These are phyloP conservation scores for Protomyctophum bolini DNA, from an alignment of 2,113 vertebrate genomes.

Conservation along the genomic window DNA sequence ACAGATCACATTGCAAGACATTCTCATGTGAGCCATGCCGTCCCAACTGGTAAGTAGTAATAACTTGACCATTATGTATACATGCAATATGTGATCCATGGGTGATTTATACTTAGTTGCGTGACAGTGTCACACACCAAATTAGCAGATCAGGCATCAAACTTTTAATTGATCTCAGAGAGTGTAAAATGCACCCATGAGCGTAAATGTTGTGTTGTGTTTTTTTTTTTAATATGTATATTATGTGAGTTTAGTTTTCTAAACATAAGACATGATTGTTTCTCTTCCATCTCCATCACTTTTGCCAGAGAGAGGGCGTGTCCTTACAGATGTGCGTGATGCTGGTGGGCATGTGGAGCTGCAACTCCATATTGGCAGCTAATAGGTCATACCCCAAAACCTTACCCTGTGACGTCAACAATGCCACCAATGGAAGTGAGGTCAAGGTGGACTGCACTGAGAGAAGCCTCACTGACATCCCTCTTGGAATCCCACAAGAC, in stretches of 20 bases:
- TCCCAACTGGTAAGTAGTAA: conserved; percentile 49
- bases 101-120: too few species aligned
- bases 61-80: not conserved
- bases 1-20: conserved; percentile 18
- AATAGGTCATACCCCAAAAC: conserved; percentile 86
- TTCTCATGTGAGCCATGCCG: conserved; percentile 43
- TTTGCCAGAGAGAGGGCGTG: conserved; percentile 37
- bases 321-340: conserved; percentile 47
- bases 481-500: conserved; percentile 83
- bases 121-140: too few species aligned
- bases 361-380: conserved; percentile 42
- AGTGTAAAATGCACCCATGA: not conserved
- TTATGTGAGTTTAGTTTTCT: too few species aligned
- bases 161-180: too few species aligned
- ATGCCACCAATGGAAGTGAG: conserved; percentile 32
- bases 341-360: conserved; percentile 43
- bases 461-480: conserved; percentile 79
- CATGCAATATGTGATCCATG: conserved; percentile 4
- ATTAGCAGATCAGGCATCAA: too few species aligned
- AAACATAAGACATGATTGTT: too few species aligned
- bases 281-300: not conserved
- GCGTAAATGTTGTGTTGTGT: not conserved
- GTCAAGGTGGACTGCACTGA: conserved; percentile 89
- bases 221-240: too few species aligned
- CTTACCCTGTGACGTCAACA: conserved; percentile 86